Evolutionary conservation across 2,888 invertebrate genomes (phyloP), one percentile per base, ranked within the genome.

Genomic region (Ramazzottius varieornatus): DNA sequence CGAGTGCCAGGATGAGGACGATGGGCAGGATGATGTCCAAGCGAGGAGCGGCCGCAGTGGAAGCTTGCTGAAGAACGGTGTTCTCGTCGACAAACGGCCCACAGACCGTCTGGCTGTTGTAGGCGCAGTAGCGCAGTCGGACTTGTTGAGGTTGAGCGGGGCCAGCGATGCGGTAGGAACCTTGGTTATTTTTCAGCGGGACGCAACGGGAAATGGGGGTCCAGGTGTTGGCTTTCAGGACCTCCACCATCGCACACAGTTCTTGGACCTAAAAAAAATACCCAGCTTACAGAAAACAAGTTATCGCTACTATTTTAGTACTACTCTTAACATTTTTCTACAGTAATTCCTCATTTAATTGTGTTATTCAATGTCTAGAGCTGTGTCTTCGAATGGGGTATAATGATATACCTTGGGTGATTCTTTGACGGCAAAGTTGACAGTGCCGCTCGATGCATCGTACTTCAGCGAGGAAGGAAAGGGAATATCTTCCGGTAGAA

Each of bases 1-100:
- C n/a, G 16, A 54, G 20, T 4, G 54, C 13, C 4, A 16, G 16
- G 29, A 54, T 54, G 29, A 54, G 8, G 54, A 54, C 54, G n/a
- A 54, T 29, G n/a, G 54, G 54, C 4, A 54, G 29, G 29, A 54
- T 54, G 54, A 54, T 54, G 54, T 54, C 54, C 54, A 54, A 24
- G 20, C 29, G 54, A 13, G 54, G 16, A 29, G 20, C 29, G 13
- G 13, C 16, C 54, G 24, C 4, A 4, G 54, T 54, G 24, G 54
- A 54, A 29, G 54, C 54, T 54, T 54, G 54, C 54, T 16, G n/a
- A 20, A 40, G 40, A 24, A 54, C 54, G 54, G 54, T 16, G 20
- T 54, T 13, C 54, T 54, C 54, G 29, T 54, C 54, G 20, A 54
- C 54, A 8, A 24, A 4, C 54, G 8, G n/a, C 8, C 54, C 29